Evolutionary conservation across 23 tunicate genomes (phyloP).

Genomic region (Halocynthia roretzi): DNA sequence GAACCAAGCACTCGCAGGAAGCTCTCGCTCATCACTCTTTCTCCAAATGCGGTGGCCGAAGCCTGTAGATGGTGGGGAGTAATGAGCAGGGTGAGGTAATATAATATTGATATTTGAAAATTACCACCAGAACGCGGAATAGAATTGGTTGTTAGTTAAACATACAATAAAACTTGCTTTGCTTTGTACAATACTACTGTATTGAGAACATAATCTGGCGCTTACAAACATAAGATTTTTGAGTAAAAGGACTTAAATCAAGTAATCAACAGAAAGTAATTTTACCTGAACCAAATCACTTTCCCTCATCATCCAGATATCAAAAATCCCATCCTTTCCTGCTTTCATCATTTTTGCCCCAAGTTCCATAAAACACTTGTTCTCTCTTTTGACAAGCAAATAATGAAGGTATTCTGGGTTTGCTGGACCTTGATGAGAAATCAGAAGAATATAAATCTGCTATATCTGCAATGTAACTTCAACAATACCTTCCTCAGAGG

Average conservation of each 20-base stretch:
- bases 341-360: conserved; percentile 52
- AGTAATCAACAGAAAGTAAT: background rate
- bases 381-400: conserved; percentile 50
- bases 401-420: conserved; percentile 40
- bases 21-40: conserved; percentile 76
- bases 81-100: background rate
- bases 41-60: conserved; percentile 71
- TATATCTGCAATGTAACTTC: background rate
- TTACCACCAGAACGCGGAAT: no score
- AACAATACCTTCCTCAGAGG: conserved; percentile 7
- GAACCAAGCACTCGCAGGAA: conserved; percentile 15
- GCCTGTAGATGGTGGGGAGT: conserved; percentile 13
- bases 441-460: background rate
- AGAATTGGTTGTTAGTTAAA: no score
- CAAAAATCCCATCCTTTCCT: conserved; percentile 64
- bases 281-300: conserved; percentile 89
- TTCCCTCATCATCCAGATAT: conserved; percentile 77
- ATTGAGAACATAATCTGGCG: no score
- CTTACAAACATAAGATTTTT: no score
- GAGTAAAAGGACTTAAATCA: no score
- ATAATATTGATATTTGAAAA: no score
- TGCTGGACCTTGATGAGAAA: conserved; percentile 9
- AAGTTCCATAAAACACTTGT: conserved; percentile 47
- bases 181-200: no score
- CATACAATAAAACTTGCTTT: no score